phyloP scores from a whole-genome alignment of 1,140 invertebrate species.

The Ectropis grisescens region DNA sequence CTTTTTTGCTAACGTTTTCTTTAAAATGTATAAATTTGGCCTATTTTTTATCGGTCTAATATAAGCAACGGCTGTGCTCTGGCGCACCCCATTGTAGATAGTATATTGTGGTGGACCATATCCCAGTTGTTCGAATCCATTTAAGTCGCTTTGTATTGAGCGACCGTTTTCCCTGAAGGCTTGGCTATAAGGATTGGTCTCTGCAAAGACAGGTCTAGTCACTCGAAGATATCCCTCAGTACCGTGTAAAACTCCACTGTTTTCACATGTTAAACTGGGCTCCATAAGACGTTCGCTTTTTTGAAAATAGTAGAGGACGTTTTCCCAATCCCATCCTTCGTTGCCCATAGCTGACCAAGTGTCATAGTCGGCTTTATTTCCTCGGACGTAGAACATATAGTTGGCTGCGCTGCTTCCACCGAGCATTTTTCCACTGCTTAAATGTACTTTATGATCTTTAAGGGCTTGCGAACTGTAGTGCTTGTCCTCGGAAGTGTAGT shows the following conservation, averaged over 20 bases:
- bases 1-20: slow-evolving; percentile 71
- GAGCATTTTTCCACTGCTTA: slow-evolving; percentile 53
- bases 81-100: slow-evolving; percentile 78
- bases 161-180: slow-evolving; percentile 21
- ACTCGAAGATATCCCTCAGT: slow-evolving; percentile 9
- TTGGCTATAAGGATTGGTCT: slow-evolving; percentile 6
- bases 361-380: slow-evolving; percentile 79
- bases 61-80: slow-evolving; percentile 81
- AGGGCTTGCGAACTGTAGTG: slow-evolving; percentile 4
- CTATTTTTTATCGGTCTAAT: slow-evolving; percentile 69
- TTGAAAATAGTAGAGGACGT: slow-evolving; percentile 36
- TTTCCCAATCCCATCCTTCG: slow-evolving; percentile 73
- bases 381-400: slow-evolving; percentile 82
- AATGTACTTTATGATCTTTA: not conserved
- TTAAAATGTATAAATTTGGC: slow-evolving; percentile 76
- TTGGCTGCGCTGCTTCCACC: slow-evolving; percentile 81
- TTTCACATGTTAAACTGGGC: too few species aligned
- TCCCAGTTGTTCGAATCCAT: slow-evolving; percentile 77
- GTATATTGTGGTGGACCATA: slow-evolving; percentile 77
- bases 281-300: slow-evolving; percentile 23
- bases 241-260: slow-evolving; percentile 6
- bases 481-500: slow-evolving; percentile 12
- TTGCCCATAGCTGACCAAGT: slow-evolving; percentile 74
- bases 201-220: slow-evolving; percentile 9
- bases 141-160: slow-evolving; percentile 70